A percentile compares a stretch with the other conserved stretches of the same genome.
Evolutionary conservation across 1,140 invertebrate genomes (phyloP).

Genomic region (Subanguina moxae): DNA sequence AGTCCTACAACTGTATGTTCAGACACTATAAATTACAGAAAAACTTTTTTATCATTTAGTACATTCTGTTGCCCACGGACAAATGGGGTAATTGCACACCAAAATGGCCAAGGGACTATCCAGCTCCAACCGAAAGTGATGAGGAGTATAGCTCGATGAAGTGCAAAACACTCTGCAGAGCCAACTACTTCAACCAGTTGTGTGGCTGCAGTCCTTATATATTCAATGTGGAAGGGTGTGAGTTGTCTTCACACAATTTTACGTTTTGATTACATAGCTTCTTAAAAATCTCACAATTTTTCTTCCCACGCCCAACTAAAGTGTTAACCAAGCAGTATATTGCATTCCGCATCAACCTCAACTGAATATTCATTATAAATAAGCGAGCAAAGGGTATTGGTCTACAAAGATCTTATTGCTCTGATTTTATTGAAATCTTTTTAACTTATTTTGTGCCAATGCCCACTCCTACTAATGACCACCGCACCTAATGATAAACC

Average conservation of each 20-base stretch:
- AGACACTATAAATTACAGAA: too few relatives aligned
- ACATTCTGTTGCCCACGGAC: slow-evolving; percentile 37
- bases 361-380: too few relatives aligned
- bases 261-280: too few relatives aligned
- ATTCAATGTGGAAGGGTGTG: slow-evolving; percentile 49
- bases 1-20: slow-evolving; percentile 49
- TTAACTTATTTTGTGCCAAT: too few relatives aligned
- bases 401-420: too few relatives aligned
- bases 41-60: slow-evolving; percentile 48
- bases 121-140: slow-evolving; percentile 3
- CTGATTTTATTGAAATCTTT: too few relatives aligned
- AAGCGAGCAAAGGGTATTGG: too few relatives aligned
- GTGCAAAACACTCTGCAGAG: slow-evolving; percentile 49
- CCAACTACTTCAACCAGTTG: slow-evolving; percentile 47
- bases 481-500: too few relatives aligned
- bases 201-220: slow-evolving; percentile 55
- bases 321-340: neutral
- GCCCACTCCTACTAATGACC: too few relatives aligned
- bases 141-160: slow-evolving; percentile 45
- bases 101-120: slow-evolving; percentile 45
- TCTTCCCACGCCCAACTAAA: too few relatives aligned
- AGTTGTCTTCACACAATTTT: slow-evolving; percentile 1
- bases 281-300: too few relatives aligned
- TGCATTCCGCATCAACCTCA: too few relatives aligned
- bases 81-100: slow-evolving; percentile 54